Evolutionary conservation across 2,113 vertebrate species (phyloP).

Genomic region (Myotis lucifugus): DNA sequence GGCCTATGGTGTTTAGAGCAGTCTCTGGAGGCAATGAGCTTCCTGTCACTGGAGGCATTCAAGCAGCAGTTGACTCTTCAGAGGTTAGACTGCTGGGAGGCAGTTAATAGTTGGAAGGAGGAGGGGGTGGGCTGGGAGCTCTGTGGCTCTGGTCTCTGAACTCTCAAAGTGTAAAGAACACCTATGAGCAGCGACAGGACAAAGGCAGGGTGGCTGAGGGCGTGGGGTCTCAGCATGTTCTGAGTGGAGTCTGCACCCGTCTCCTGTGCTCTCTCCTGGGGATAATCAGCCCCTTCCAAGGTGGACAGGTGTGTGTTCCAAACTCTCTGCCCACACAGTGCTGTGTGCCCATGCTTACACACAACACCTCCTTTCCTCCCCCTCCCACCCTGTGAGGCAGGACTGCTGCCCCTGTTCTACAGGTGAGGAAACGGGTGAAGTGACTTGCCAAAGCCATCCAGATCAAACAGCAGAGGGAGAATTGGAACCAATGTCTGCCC

Average conservation of each 20-base stretch:
- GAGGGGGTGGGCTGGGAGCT: neutral
- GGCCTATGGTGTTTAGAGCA: neutral
- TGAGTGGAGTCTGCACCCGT: neutral
- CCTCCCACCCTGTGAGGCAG: rapidly evolving
- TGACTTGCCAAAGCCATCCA: neutral
- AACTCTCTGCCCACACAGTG: too few species aligned
- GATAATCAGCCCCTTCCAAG: neutral
- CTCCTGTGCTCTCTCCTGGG: neutral
- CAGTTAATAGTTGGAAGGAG: neutral
- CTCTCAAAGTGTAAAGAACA: neutral
- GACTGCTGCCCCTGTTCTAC: neutral
- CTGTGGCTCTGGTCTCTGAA: neutral
- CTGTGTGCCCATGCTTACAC: rapidly evolving
- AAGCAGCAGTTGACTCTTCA: neutral
- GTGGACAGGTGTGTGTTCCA: neutral
- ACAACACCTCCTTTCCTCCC: rapidly evolving
- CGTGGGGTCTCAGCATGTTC: neutral
- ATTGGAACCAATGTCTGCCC: rapidly evolving
- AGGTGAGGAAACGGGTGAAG: neutral
- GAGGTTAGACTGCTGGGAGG: neutral
- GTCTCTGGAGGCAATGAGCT: neutral
- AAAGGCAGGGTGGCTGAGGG: neutral
- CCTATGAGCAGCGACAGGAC: neutral
- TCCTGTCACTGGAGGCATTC: neutral
- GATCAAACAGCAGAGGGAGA: neutral